Conservation (phyloP, 2,888 invertebrate species). For the Ophion ellenae region DNA sequence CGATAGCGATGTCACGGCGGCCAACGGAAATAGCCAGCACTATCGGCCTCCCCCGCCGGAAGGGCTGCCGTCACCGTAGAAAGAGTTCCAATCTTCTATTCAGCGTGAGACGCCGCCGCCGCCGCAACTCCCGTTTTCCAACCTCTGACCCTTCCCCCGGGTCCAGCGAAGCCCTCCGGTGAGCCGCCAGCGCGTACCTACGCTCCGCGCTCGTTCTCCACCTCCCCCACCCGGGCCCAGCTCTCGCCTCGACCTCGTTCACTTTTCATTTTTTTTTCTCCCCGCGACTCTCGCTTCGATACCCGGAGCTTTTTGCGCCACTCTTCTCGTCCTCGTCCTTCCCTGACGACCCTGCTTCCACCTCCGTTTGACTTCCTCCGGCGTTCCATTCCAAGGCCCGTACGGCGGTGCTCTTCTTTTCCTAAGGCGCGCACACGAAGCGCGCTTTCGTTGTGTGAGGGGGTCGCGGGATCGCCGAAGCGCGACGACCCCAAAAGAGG, state of each 20-base stretch:
- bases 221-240: constrained; percentile 13
- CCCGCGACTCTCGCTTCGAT: not conserved
- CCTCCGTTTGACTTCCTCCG: constrained; percentile 30
- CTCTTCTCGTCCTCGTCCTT: constrained; percentile 24
- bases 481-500: constrained; percentile 63
- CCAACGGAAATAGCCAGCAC: constrained; percentile 83
- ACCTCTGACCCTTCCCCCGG: constrained; percentile 50
- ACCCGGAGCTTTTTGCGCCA: not conserved
- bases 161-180: constrained; percentile 56
- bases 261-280: constrained; percentile 7
- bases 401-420: not conserved
- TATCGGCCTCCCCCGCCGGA: constrained; percentile 82
- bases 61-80: constrained; percentile 81
- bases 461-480: not conserved
- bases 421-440: not conserved
- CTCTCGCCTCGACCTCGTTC: constrained; percentile 18
- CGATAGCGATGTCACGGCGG: constrained; percentile 82
- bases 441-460: too few relatives aligned
- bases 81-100: constrained; percentile 84
- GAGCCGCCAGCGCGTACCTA: constrained; percentile 42
- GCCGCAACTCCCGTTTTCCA: constrained; percentile 9
- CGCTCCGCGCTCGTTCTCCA: constrained; percentile 11
- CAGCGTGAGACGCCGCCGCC: constrained; percentile 67
- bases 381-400: constrained; percentile 30
- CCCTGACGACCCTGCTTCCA: constrained; percentile 22